Evolutionary conservation across 1,140 invertebrate species (phyloP).

Genomic region (Acyrthosiphon pisum): DNA sequence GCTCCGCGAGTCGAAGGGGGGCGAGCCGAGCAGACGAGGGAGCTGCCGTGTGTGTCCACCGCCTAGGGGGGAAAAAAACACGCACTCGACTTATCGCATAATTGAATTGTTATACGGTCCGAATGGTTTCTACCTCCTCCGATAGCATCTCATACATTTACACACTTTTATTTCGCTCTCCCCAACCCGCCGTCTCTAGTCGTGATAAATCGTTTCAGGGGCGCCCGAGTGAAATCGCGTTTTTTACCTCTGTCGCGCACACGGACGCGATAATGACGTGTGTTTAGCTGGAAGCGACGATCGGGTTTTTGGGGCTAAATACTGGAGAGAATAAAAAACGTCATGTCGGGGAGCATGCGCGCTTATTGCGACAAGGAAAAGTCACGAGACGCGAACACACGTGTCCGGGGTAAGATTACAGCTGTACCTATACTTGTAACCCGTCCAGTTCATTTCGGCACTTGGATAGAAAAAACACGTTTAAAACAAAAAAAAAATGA

Average conservation of each 20-base stretch:
- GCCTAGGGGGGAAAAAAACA: background rate
- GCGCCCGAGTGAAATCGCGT: background rate
- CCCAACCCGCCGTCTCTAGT: background rate
- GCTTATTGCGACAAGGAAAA: background rate
- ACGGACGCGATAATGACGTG: background rate
- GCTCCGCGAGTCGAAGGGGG: too few relatives aligned
- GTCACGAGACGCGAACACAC: background rate
- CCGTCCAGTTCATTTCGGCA: too few relatives aligned
- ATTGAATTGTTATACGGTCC: slow-evolving; percentile 27
- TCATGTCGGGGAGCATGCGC: background rate
- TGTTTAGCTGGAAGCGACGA: background rate
- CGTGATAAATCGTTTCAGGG: background rate
- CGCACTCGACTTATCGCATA: background rate
- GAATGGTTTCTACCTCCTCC: background rate
- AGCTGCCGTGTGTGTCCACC: too few relatives aligned
- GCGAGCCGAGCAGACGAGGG: background rate
- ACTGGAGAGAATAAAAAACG: background rate
- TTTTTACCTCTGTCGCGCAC: background rate
- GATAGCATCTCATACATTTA: background rate
- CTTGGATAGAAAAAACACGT: too few relatives aligned
- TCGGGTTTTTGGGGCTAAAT: background rate
- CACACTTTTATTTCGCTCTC: background rate
- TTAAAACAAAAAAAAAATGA: too few relatives aligned
- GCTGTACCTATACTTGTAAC: background rate
- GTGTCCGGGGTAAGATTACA: background rate